Percentiles rank a stretch among this genome's conserved stretches.
These are phyloP conservation scores for Hydractinia echinata DNA, from an alignment of 30 jellyfish, hydroid and myxozoan genomes.

Conservation along the genomic window DNA sequence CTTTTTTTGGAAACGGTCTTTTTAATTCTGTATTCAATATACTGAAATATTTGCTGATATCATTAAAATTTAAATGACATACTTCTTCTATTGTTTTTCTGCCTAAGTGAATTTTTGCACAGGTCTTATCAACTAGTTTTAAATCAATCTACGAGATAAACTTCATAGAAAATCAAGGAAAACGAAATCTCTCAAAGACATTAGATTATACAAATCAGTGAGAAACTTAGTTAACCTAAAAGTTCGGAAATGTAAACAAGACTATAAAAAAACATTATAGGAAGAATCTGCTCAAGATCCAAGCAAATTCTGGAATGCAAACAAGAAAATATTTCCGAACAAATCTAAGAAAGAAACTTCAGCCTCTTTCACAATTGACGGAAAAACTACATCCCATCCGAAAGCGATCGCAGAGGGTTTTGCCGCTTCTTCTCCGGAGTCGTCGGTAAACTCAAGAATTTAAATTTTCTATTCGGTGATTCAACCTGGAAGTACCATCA, in stretches of 20 bases:
- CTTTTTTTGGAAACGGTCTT: too few relatives aligned
- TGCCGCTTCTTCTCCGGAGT: slow-evolving; percentile 7
- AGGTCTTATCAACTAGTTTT: too few relatives aligned
- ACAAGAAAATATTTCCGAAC: too few relatives aligned
- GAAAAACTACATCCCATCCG: background rate
- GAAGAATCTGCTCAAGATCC: slow-evolving; percentile 26
- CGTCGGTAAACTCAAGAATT: background rate
- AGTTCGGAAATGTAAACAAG: slow-evolving; percentile 26
- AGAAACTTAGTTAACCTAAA: slow-evolving; percentile 48
- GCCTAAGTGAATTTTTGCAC: too few relatives aligned
- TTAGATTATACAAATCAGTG: slow-evolving; percentile 23
- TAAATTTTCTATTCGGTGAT: background rate
- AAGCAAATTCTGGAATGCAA: slow-evolving; percentile 17
- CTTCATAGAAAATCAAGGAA: slow-evolving; percentile 38
- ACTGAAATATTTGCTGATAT: too few relatives aligned
- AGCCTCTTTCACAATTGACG: too few relatives aligned
- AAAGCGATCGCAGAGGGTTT: background rate
- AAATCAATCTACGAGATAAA: too few relatives aligned
- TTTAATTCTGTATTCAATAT: too few relatives aligned
- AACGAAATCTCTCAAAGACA: slow-evolving; percentile 11
- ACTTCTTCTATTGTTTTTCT: too few relatives aligned
- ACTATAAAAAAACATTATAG: slow-evolving; percentile 9
- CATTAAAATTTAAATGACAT: too few relatives aligned
- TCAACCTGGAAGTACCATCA: slow-evolving; percentile 5
- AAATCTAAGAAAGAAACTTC: too few relatives aligned